Base-by-base conservation (phyloP, 1,140 invertebrate genomes). In the Andricus grossulariae region DNA sequence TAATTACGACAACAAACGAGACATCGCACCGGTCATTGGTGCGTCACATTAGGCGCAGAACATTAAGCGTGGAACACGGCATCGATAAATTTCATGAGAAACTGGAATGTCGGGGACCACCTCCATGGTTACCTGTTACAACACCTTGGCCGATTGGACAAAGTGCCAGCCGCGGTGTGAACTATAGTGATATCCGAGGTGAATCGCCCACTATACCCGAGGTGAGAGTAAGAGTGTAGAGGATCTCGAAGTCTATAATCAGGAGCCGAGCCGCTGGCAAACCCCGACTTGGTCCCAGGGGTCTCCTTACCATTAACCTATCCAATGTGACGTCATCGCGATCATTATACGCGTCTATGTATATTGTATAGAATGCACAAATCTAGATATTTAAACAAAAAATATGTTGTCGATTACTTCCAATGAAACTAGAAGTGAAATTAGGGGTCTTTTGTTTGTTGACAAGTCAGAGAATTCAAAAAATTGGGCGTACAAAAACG, bases 211-310 rank as follows among this genome's bases (percentile, higher is more conserved):
- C 85, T 85, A 88, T 87, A 87, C 81, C 81, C 81, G 87, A 90
- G 88, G 87, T 87, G 87, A 91, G 90, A 90, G 86, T 87, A 86
- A 88, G 89, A 91, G 89, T 88, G 84, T 89, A 87, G 86, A 87
- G 80, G 87, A 90, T 87, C 78, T 82, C 81, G 86, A 85, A 87
- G 86, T 90, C 90, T 91, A 89, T 91, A 91, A 91, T 91, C 90
- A 91, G 90, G 82, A 89, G 88, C 85, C 86, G 74, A 88, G 88
- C 90, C 90, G 89, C 89, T 90, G 84, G 87, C 86, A 82, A 85
- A 83, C 82, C 82, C 83, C 74, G 81, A 78, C 80, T 77, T 77
- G 74, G 82, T 84, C 81, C 83, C 74, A 80, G 83, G 54, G 60
- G 80, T 82, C 82, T 80, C 76, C 80, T 80, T 77, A 85, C 87